Evolutionary conservation across 2,113 vertebrate genomes (phyloP), one percentile per base, ranked within the genome.

Genomic region (Chaenocephalus aceratus): DNA sequence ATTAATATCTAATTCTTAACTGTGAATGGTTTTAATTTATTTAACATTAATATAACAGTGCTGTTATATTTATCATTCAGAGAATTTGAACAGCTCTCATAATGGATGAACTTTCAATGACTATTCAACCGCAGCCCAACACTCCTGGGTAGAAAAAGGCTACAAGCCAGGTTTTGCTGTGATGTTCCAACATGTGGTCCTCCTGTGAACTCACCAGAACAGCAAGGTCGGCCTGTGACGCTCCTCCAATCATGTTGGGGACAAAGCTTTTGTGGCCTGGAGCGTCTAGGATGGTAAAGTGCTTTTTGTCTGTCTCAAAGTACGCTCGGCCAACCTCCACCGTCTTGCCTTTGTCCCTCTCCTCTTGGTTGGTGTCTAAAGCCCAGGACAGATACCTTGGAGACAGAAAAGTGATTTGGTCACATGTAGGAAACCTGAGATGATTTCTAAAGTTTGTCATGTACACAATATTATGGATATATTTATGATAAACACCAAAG

Each of bases 211-310:
- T 96, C 94, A 99, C 98, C 97, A 99, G 91, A 11, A 99, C 98
- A 89, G 98, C 98, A 93, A 99, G 80, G 84, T 99, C 98, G 72
- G 98, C 98, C 93, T 99, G 98, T 4, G 98, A 99, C 72, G 98
- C 97, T 1, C 98, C 98, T 75, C 98, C 98, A 49, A 99, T 99
- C 98, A 99, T 99, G 94, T 99, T 99, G 59, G 98, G 98, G 41
- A 99, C 98, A 90, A 99, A 99, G 94, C 98, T 99, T 93, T 99
- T 99, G 90, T 99, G 98, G 56, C 98, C 98, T 1, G 98, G 98
- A 75, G 98, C 98, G 81, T 99, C 98, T 92, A 99, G 93, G 90
- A 99, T 99, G 82, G 98, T 99, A 94, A 99, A 99, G 94, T 99
- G 98, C 91, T 99, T 99, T 90, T 98, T 98, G 85, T 98, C 97